Conservation (phyloP, 2,888 invertebrate species). For the Sphaerophoria taeniata region DNA sequence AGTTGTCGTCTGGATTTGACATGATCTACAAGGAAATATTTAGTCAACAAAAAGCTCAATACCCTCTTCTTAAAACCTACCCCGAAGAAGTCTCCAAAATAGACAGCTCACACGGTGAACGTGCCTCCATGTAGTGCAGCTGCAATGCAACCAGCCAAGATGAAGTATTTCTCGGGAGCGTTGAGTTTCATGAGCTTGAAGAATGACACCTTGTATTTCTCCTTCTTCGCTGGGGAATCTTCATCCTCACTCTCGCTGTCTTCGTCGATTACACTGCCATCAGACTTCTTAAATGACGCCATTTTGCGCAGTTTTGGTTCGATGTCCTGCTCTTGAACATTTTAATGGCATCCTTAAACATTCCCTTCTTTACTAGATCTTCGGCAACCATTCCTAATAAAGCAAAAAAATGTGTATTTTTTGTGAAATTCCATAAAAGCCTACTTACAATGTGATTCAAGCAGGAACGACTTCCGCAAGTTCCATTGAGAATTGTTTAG, state of each 20-base stretch:
- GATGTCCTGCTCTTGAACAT: slow-evolving; percentile 53
- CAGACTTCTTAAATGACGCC: slow-evolving; percentile 44
- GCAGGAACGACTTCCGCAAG: too few species aligned
- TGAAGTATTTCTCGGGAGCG: slow-evolving; percentile 87
- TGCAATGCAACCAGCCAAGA: slow-evolving; percentile 86
- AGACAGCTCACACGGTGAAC: slow-evolving; percentile 89
- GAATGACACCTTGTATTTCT: slow-evolving; percentile 80
- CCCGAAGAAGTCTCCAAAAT: slow-evolving; percentile 91
- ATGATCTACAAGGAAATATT: slow-evolving; percentile 84
- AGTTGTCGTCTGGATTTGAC: slow-evolving; percentile 84
- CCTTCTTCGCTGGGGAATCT: slow-evolving; percentile 74
- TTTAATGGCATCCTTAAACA: too few species aligned
- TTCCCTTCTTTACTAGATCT: too few species aligned
- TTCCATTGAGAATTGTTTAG: too few species aligned
- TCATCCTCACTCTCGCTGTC: slow-evolving; percentile 69
- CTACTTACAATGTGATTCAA: too few species aligned
- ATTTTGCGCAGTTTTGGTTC: slow-evolving; percentile 30
- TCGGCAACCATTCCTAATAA: too few species aligned
- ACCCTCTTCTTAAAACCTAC: slow-evolving; percentile 81
- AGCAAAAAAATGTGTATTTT: too few species aligned
- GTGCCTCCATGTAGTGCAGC: slow-evolving; percentile 88
- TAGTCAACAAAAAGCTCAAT: slow-evolving; percentile 59
- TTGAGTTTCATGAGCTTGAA: slow-evolving; percentile 87
- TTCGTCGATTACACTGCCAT: slow-evolving; percentile 25
- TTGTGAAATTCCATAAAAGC: too few species aligned